Evolutionary conservation across 2,113 vertebrate genomes (phyloP).

Genomic region (Tichodroma muraria): DNA sequence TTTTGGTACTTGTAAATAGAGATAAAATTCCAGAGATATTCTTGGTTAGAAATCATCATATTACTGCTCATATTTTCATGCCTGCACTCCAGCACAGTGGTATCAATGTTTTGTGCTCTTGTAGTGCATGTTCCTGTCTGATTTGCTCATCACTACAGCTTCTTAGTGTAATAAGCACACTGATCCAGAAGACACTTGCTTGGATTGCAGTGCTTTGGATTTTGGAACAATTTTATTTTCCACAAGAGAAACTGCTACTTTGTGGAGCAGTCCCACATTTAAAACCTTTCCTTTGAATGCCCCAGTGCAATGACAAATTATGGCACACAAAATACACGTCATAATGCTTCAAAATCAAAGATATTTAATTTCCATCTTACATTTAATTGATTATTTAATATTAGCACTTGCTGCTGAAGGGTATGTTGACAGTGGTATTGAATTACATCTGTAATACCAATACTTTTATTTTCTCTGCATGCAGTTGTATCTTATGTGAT

Average conservation of each 20-base stretch:
- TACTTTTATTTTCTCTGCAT: slow-evolving; percentile 21
- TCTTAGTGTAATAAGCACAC: background rate
- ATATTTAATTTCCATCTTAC: background rate
- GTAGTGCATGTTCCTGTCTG: background rate
- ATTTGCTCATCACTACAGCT: background rate
- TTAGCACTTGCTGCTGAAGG: background rate
- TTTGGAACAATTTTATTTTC: background rate
- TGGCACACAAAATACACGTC: background rate
- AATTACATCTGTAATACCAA: background rate
- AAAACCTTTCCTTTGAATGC: background rate
- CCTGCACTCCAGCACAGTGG: background rate
- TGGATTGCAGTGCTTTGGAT: background rate
- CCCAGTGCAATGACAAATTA: background rate
- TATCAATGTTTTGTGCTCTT: background rate
- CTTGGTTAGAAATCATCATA: background rate
- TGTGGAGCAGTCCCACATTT: background rate
- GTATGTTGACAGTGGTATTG: background rate
- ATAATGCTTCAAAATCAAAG: background rate
- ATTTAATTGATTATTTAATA: background rate
- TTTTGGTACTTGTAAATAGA: background rate
- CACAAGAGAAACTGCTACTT: background rate
- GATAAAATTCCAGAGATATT: background rate
- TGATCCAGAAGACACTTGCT: background rate
- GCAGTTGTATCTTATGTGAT: background rate
- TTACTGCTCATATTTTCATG: background rate